Conservation (phyloP, 2,888 invertebrate species). For the Meloe dianella region DNA sequence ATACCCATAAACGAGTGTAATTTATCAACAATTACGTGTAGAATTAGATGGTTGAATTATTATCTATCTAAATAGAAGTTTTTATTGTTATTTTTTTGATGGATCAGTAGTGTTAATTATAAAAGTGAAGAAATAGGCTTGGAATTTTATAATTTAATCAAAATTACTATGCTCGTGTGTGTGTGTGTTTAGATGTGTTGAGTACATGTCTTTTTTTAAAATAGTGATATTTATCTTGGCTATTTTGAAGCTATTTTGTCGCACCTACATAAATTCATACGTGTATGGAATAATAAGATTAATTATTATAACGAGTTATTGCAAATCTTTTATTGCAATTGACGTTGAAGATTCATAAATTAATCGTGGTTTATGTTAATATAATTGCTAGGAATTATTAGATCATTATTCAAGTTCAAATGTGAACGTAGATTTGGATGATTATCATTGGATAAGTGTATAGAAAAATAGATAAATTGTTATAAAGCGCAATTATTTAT, state of each 20-base stretch:
- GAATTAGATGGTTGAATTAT: too few species aligned
- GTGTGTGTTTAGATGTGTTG: not conserved
- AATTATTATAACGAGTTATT: not conserved
- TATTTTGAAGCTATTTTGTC: slow-evolving; percentile 3
- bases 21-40: not conserved
- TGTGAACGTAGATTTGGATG: too few species aligned
- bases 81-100: not conserved
- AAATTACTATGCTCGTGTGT: not conserved
- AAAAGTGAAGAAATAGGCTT: slow-evolving; percentile 9
- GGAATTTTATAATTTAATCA: slow-evolving; percentile 11
- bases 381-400: too few species aligned
- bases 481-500: too few species aligned
- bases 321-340: not conserved
- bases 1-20: not conserved
- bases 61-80: not conserved
- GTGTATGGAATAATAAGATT: not conserved
- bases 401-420: too few species aligned
- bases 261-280: not conserved
- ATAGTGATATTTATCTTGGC: slow-evolving; percentile 6
- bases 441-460: too few species aligned
- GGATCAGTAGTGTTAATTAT: slow-evolving; percentile 8
- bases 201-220: not conserved
- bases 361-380: too few species aligned
- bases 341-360: not conserved
- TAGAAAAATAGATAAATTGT: too few species aligned